These are phyloP conservation scores for Coleophora flavipennella DNA, from an alignment of 2,888 invertebrate species.

Conservation along the genomic window DNA sequence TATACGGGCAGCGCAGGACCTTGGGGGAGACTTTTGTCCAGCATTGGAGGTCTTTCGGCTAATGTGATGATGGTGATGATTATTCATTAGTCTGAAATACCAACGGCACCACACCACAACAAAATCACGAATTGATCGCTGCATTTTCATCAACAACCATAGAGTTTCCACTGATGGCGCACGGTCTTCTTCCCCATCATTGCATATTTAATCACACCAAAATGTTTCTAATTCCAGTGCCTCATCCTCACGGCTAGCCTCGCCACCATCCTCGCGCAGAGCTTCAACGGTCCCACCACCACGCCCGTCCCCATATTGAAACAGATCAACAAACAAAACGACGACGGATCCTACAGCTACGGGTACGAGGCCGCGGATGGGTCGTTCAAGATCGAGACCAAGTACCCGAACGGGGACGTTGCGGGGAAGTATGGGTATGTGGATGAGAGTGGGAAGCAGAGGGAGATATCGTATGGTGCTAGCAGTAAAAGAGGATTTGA, in stretches of 20 bases:
- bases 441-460: constrained; percentile 80
- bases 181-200: no score
- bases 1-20: no score
- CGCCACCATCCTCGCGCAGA: constrained; percentile 37
- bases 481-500: constrained; percentile 86
- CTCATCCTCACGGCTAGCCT: constrained; percentile 1
- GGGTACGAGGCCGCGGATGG: constrained; percentile 92
- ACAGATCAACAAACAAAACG: constrained; percentile 88
- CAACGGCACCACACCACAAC: no score
- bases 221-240: constrained; percentile 3
- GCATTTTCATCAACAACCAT: no score
- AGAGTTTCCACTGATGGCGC: no score
- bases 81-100: no score
- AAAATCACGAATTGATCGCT: no score
- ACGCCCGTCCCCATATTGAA: constrained; percentile 87
- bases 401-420: constrained; percentile 86
- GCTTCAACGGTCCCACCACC: constrained; percentile 73
- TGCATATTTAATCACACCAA: no score
- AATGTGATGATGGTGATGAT: no score
- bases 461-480: constrained; percentile 90
- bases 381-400: constrained; percentile 90
- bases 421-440: constrained; percentile 93
- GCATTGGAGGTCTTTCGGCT: no score
- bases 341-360: constrained; percentile 90
- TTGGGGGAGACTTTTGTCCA: no score